Evolutionary conservation across 1,140 invertebrate genomes (phyloP), one percentile per base, ranked within the genome.

Genomic region (Phortica variegata): DNA sequence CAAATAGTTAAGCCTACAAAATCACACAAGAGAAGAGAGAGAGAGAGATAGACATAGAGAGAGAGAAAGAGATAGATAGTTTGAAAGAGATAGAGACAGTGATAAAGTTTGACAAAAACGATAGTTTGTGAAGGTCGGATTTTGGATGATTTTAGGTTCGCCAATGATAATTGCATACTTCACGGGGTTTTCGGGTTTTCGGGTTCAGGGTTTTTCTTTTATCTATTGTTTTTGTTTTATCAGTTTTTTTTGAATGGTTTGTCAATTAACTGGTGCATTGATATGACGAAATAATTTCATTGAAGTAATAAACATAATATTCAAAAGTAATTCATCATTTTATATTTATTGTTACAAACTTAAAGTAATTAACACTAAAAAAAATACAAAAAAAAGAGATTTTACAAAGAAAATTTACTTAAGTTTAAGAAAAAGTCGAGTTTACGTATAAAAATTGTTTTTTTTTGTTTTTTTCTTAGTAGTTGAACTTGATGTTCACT

Each of bases 1-100:
- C 69, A 75, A 63, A 75, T 75, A 43, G 73, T 75, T 58, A 75
- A 65, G 59, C 73, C 73, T 75, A 75, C 61, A 71, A 73, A 65
- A 65, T 66, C 53, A 61, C 59, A 70, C 45, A 66, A 66, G 48
- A 65, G 61, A 65, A 52, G 56, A 65, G 50, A 66, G 46, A 59
- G 43, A 57, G 54, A 48, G 57, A n/a, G n/a, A n/a, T 49, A 52
- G 49, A 41, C 55, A 54, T 26, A 65, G 20, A 61, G 34, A 52
- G 33, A 45, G n/a, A 55, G 26, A 48, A 10, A 26, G 37, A 36
- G 18, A 42, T 5, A 23, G 23, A 29, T 10, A 38, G 9, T 46
- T 23, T 42, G 21, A 48, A 9, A 38, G 16, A 38, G 17, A 19
- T 6, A 49, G 23, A 49, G 26, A 49, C 15, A 48, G 40, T 39